Conservation (phyloP, 2,113 vertebrate genomes). For the Pollachius pollachius region DNA sequence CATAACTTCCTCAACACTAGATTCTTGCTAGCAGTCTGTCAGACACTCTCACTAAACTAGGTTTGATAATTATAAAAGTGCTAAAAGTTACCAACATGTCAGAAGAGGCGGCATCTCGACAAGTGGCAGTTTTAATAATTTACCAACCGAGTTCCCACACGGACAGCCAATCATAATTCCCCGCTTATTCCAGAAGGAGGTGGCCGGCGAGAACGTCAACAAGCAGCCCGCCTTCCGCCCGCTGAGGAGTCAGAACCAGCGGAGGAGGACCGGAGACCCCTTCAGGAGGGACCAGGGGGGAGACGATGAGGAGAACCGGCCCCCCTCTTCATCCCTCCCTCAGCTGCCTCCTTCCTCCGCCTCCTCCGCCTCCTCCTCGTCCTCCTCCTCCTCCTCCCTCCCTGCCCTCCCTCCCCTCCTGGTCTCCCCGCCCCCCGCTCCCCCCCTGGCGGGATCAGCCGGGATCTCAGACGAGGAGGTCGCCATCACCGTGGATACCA, state of each 20-base stretch:
- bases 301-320: constrained; percentile 36
- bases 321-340: constrained; percentile 44
- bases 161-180: neutral
- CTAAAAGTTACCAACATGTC: no score
- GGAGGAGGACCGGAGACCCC: constrained; percentile 46
- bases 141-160: neutral
- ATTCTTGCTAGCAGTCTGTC: no score
- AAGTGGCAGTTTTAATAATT: no score
- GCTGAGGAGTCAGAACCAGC: constrained; percentile 44
- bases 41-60: no score
- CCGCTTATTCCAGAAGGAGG: constrained; percentile 55
- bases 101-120: no score
- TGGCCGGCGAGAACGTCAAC: constrained; percentile 42
- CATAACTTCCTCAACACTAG: no score
- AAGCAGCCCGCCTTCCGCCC: constrained; percentile 48
- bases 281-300: constrained; percentile 50
- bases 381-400: constrained; percentile 19
- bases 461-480: constrained; percentile 65
- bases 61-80: no score
- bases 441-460: constrained; percentile 39
- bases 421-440: constrained; percentile 26
- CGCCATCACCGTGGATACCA: constrained; percentile 67
- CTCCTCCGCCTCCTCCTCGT: constrained; percentile 13
- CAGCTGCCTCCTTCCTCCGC: constrained; percentile 39
- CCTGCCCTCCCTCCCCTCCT: constrained; percentile 33